These are phyloP conservation scores for Drosophila rellima DNA, from an alignment of 2,888 invertebrate species.

Conservation along the genomic window DNA sequence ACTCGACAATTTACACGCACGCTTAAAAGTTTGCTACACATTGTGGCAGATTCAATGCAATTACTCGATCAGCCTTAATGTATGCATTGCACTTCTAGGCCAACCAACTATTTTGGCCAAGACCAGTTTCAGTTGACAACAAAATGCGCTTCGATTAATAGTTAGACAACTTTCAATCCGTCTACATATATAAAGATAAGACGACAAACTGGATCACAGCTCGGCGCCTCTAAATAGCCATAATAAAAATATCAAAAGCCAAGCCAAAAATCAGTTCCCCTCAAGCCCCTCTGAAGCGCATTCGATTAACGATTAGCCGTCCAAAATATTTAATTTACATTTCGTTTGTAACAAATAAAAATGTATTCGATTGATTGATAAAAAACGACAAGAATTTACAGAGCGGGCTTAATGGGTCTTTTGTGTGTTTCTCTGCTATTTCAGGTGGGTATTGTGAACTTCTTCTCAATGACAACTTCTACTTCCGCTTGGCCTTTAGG, in stretches of 20 bases:
- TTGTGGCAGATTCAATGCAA: background rate
- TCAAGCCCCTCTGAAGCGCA: background rate
- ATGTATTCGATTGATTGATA: slow-evolving; percentile 64
- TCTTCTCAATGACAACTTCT: slow-evolving; percentile 32
- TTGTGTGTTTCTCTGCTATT: slow-evolving; percentile 13
- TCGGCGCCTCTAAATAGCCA: slow-evolving; percentile 28
- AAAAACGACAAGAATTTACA: slow-evolving; percentile 35
- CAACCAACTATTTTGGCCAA: slow-evolving; percentile 14
- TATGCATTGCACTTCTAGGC: slow-evolving; percentile 25
- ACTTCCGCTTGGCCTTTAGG: slow-evolving; percentile 49
- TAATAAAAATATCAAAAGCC: slow-evolving; percentile 63
- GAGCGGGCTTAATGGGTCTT: slow-evolving; percentile 1
- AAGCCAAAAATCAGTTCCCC: slow-evolving; percentile 11
- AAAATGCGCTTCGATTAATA: slow-evolving; percentile 41
- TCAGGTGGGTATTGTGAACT: slow-evolving; percentile 13
- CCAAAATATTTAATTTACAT: slow-evolving; percentile 39
- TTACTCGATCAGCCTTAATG: slow-evolving; percentile 20
- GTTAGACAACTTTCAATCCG: slow-evolving; percentile 53
- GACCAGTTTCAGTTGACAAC: slow-evolving; percentile 60
- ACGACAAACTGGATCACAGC: slow-evolving; percentile 60
- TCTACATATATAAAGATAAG: slow-evolving; percentile 29
- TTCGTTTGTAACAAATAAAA: slow-evolving; percentile 48
- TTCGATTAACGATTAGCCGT: slow-evolving; percentile 1
- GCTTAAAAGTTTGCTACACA: slow-evolving; percentile 49
- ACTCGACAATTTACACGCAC: background rate